phyloP scores from a whole-genome alignment of 2,113 vertebrate genomes.

The Nibea coibor region DNA sequence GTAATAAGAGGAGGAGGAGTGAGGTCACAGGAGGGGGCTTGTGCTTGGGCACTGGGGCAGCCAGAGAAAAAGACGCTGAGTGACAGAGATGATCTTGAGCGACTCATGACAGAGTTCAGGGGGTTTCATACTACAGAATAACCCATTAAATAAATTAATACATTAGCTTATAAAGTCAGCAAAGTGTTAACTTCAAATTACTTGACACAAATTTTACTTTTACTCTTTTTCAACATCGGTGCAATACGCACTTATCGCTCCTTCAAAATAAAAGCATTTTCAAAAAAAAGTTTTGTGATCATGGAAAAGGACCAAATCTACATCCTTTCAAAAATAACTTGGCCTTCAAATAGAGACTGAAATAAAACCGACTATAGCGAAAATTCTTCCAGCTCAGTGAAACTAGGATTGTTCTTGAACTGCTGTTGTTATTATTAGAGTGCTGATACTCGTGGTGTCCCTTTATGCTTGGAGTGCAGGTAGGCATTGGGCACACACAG shows the following conservation, averaged over 20 bases:
- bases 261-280: too few relatives aligned
- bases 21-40: constrained; percentile 30
- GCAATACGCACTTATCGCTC: too few relatives aligned
- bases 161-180: too few relatives aligned
- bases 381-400: background rate
- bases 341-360: background rate
- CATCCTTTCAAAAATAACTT: background rate
- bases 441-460: background rate
- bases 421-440: constrained; percentile 10
- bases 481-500: background rate
- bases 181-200: too few relatives aligned
- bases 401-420: background rate
- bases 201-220: too few relatives aligned
- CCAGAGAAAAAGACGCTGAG: constrained; percentile 16
- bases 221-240: too few relatives aligned
- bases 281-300: background rate
- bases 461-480: constrained; percentile 31
- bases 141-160: too few relatives aligned
- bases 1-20: constrained; percentile 27
- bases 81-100: constrained; percentile 9
- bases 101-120: background rate
- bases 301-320: background rate
- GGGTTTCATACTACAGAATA: background rate
- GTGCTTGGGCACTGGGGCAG: constrained; percentile 18
- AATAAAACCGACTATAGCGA: background rate